Conservation (phyloP, 2,888 invertebrate species). For the Scelioninae gen. 1 region DNA sequence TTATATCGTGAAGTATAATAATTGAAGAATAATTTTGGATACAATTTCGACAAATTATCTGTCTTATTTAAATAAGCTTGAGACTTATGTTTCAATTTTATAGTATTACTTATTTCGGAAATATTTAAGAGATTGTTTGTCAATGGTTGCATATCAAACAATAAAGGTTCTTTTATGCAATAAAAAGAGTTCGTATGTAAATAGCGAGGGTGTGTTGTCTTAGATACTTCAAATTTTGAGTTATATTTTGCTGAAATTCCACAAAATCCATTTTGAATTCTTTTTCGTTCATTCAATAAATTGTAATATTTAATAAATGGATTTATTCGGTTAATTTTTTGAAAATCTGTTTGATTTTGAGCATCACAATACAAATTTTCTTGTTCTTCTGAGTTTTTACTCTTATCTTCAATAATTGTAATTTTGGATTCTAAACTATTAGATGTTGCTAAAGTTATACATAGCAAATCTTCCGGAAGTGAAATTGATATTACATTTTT, state of each 20-base stretch:
- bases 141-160: background rate
- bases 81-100: constrained; percentile 1
- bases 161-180: background rate
- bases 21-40: background rate
- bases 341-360: constrained; percentile 76
- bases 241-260: background rate
- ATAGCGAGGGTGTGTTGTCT: background rate
- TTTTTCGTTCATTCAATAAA: constrained; percentile 7
- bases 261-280: background rate
- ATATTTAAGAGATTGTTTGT: background rate
- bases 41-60: background rate
- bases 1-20: constrained; percentile 3
- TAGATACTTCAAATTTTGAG: background rate
- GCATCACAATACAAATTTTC: constrained; percentile 68
- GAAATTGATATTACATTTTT: constrained; percentile 79
- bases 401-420: constrained; percentile 71
- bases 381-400: background rate
- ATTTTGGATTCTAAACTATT: constrained; percentile 77
- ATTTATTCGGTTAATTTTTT: background rate
- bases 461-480: constrained; percentile 79
- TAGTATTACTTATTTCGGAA: background rate
- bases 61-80: background rate
- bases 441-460: constrained; percentile 79
- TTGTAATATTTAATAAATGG: constrained; percentile 7
- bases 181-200: background rate